Evolutionary conservation across 2,888 invertebrate species (phyloP), one percentile per base, ranked within the genome.

Genomic region (Hyposoter didymator): DNA sequence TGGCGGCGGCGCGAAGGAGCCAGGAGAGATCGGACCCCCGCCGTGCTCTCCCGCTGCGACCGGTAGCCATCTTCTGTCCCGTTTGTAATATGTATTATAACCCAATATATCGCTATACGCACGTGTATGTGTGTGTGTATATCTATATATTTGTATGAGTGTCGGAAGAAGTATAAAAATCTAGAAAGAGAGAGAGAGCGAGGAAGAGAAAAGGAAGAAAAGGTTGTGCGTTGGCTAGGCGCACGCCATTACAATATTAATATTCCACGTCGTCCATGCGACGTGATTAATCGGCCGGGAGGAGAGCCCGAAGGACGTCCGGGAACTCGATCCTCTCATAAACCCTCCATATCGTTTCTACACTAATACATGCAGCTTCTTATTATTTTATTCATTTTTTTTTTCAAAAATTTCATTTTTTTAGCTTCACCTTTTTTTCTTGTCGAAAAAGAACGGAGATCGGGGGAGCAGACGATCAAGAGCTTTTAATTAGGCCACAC

Each of bases 61-160:
- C 94, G 91, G 94, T 93, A 93, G 94, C 94, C 91, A 93, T 93
- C 92, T 91, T 92, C 93, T 93, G 93, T 93, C 93, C 92, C 92
- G 92, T 93, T 92, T 91, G 92, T 92, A 92, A 93, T 93, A 91
- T 90, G 90, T 90, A 90, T 90, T 90, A 90, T 88, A 90, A 86
- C 78, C 86, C 78, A 80, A 84, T 83, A 82, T 76, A 74, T 55
- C n/a, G n/a, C 73, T 78, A 64, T 69, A 82, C 45, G 64, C 6
- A 32, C 32, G 12, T 39, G 12, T 43, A 32, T 75, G 74, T 86
- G 82, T 82, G 79, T 69, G 70, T 49, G 32, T 39, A 10, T 39
- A 10, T 39, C 7, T 39, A 39, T 39, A 10, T 39, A 8, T 39
- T 39, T 8, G 10, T 39, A 39, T 8, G 7, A 10, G 39, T 39